These are phyloP conservation scores for Morpho achilles DNA, from an alignment of 2,888 invertebrate genomes.

Conservation along the genomic window DNA sequence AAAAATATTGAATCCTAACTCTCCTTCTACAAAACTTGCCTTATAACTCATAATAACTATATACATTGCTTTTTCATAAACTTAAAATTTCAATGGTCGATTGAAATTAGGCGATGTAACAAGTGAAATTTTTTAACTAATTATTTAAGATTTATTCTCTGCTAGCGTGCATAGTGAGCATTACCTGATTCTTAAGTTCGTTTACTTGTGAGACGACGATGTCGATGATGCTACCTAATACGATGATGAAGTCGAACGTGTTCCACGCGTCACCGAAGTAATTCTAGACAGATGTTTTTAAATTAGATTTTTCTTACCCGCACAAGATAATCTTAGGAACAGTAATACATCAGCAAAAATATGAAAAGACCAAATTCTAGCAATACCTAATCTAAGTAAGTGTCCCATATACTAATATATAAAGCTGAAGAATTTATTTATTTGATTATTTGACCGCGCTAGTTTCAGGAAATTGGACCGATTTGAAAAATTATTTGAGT, in stretches of 20 bases:
- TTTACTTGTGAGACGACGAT: slow-evolving; percentile 98
- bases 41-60: no score
- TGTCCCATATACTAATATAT: no score
- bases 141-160: slow-evolving; percentile 11
- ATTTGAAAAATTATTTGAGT: no score
- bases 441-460: no score
- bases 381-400: no score
- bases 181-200: slow-evolving; percentile 85
- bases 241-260: slow-evolving; percentile 98
- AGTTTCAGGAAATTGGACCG: no score
- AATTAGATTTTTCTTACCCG: neutral
- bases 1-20: neutral
- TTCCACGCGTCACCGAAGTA: slow-evolving; percentile 99
- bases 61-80: no score
- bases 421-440: no score
- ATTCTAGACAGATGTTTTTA: slow-evolving; percentile 80
- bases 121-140: slow-evolving; percentile 35
- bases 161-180: slow-evolving; percentile 18
- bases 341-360: neutral
- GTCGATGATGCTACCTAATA: slow-evolving; percentile 97
- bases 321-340: no score
- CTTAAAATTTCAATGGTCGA: slow-evolving; percentile 16
- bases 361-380: no score
- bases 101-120: slow-evolving; percentile 31
- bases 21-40: no score